Evolutionary conservation across 2,888 invertebrate genomes (phyloP).

Genomic region (Disparrhopalites patrizii): DNA sequence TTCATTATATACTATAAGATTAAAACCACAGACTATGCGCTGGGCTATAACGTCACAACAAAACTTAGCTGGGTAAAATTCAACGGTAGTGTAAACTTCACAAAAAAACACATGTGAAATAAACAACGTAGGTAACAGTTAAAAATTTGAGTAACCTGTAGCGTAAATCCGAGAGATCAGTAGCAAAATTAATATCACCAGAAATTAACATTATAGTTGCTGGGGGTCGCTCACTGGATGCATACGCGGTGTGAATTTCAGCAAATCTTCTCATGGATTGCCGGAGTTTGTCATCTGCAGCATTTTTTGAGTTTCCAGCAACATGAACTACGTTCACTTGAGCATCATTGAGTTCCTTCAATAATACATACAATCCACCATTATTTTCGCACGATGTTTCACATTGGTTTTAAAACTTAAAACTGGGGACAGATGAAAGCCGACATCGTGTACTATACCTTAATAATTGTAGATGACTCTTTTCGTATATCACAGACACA

Average conservation of each 20-base stretch:
- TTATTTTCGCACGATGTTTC: too few species aligned
- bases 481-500: slow-evolving; percentile 86
- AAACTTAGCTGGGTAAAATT: too few species aligned
- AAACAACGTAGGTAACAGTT: too few species aligned
- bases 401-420: not conserved
- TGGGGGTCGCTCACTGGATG: slow-evolving; percentile 55
- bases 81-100: too few species aligned
- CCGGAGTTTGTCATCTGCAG: slow-evolving; percentile 82
- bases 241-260: slow-evolving; percentile 60
- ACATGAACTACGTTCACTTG: slow-evolving; percentile 85
- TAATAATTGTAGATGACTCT: slow-evolving; percentile 68
- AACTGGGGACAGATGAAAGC: not conserved
- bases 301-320: slow-evolving; percentile 78
- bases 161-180: slow-evolving; percentile 76
- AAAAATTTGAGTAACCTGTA: slow-evolving; percentile 60
- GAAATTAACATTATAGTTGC: slow-evolving; percentile 72
- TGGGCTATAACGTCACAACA: too few species aligned
- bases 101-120: too few species aligned
- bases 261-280: slow-evolving; percentile 79
- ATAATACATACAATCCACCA: too few species aligned
- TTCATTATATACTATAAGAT: too few species aligned
- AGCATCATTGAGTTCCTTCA: slow-evolving; percentile 70
- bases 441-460: slow-evolving; percentile 49
- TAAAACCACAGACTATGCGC: too few species aligned
- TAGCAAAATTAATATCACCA: slow-evolving; percentile 83